A percentile compares a stretch with the other conserved stretches of the same genome.
Evolutionary conservation across 2,113 vertebrate genomes (phyloP).

Genomic region (Nyctereutes procyonoides): DNA sequence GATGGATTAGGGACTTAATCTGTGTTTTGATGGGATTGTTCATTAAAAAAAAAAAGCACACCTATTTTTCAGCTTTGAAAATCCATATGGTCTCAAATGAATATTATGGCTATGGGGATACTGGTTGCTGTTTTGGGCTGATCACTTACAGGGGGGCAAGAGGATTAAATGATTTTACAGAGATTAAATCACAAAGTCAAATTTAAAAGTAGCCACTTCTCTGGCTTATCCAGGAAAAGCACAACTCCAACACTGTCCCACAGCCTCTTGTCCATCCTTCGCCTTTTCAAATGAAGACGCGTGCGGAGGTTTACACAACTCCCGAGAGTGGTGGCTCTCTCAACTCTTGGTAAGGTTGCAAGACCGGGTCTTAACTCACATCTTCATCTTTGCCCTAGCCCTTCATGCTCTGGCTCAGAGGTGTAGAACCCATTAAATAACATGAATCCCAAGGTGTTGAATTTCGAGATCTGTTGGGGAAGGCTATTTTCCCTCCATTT

Average conservation of each 20-base stretch:
- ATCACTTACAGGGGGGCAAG: background rate
- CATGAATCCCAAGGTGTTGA: slow-evolving; percentile 58
- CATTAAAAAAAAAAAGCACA: slow-evolving; percentile 3
- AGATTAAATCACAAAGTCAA: slow-evolving; percentile 37
- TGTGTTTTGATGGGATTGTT: slow-evolving; percentile 60
- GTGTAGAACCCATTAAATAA: slow-evolving; percentile 72
- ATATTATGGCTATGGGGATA: background rate
- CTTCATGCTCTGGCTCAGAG: slow-evolving; percentile 11
- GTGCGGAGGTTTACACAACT: fast-evolving
- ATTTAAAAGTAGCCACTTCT: slow-evolving; percentile 7
- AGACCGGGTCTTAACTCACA: background rate
- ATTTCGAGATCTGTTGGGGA: slow-evolving; percentile 46
- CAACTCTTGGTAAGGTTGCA: background rate
- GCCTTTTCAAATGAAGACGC: background rate
- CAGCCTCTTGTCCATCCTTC: fast-evolving
- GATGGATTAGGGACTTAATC: slow-evolving; percentile 22
- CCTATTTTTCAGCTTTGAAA: slow-evolving; percentile 67
- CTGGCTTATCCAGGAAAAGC: background rate
- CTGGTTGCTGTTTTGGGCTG: background rate
- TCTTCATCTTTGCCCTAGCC: slow-evolving; percentile 8
- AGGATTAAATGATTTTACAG: slow-evolving; percentile 16
- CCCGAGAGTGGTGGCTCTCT: background rate
- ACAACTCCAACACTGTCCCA: fast-evolving
- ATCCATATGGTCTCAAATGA: slow-evolving; percentile 48
- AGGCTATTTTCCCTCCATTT: background rate